Percentiles rank a stretch among this genome's conserved stretches.
phyloP scores from a whole-genome alignment of 1,140 invertebrate species.

The Acromyrmex charruanus region DNA sequence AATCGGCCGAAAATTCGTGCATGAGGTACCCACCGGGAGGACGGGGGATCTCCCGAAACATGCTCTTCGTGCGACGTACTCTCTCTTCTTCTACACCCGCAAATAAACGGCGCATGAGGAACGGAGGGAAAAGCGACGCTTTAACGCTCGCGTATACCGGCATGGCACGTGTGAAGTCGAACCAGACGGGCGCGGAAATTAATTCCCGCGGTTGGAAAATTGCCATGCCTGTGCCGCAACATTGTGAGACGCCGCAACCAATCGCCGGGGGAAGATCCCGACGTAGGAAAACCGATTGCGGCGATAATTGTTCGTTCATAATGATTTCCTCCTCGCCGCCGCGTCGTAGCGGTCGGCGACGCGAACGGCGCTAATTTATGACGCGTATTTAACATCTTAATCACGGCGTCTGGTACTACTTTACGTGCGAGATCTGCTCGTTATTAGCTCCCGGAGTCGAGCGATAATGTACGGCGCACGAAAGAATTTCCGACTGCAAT shows the following conservation, averaged over 20 bases:
- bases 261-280: constrained; percentile 37
- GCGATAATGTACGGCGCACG: not conserved
- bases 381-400: constrained; percentile 63
- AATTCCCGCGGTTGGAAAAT: constrained; percentile 67
- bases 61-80: constrained; percentile 8
- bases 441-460: constrained; percentile 36
- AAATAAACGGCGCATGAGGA: constrained; percentile 23
- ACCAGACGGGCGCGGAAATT: constrained; percentile 63
- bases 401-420: constrained; percentile 51
- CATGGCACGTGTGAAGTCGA: constrained; percentile 43
- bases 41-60: constrained; percentile 56
- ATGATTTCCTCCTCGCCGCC: constrained; percentile 46
- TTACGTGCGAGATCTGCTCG: constrained; percentile 34
- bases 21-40: constrained; percentile 27
- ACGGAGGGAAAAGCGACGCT: not conserved
- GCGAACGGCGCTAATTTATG: constrained; percentile 45
- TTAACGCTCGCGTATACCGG: constrained; percentile 39
- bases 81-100: constrained; percentile 5
- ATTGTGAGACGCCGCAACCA: constrained; percentile 38
- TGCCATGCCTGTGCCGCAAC: constrained; percentile 18
- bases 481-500: constrained; percentile 37
- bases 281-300: constrained; percentile 53
- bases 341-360: not conserved
- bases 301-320: constrained; percentile 59
- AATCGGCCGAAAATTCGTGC: constrained; percentile 62